phyloP scores from a whole-genome alignment of 2,797 vertebrate genomes.

The Diceros bicornis region DNA sequence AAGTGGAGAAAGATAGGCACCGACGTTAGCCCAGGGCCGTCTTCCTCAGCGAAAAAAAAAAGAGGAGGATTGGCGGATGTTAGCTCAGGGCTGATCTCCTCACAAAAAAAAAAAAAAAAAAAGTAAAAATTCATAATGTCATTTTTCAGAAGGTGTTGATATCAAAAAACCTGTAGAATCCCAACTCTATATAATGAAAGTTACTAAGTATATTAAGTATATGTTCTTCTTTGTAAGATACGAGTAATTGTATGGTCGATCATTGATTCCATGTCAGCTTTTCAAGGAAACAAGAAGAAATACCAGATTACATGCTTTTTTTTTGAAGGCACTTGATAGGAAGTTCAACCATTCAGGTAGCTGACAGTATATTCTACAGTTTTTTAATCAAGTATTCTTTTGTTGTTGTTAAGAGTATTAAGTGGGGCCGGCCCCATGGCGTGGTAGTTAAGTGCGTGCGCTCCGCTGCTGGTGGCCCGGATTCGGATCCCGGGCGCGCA shows the following conservation, averaged over 20 bases:
- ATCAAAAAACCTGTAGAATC: neutral
- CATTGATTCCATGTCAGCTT: neutral
- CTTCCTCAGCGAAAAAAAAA: too few species aligned
- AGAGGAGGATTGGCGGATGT: too few species aligned
- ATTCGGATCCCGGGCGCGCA: too few species aligned
- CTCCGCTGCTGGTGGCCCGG: too few species aligned
- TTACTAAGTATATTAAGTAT: neutral
- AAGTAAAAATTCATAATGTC: conserved; percentile 15
- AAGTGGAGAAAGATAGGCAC: too few species aligned
- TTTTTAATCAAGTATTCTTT: neutral
- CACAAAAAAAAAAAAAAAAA: too few species aligned
- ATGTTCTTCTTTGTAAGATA: neutral
- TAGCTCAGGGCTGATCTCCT: too few species aligned
- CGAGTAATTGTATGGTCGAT: neutral
- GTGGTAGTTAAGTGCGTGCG: too few species aligned
- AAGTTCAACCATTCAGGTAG: neutral
- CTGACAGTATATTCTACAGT: neutral
- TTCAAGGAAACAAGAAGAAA: conserved; percentile 16
- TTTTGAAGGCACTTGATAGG: neutral
- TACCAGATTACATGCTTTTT: neutral
- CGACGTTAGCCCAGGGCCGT: too few species aligned
- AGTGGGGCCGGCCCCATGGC: neutral
- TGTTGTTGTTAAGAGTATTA: neutral
- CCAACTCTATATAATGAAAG: neutral
- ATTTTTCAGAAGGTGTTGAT: neutral